phyloP scores from a whole-genome alignment of 2,797 vertebrate species.

The Tokudaia tokunoshimensis region DNA sequence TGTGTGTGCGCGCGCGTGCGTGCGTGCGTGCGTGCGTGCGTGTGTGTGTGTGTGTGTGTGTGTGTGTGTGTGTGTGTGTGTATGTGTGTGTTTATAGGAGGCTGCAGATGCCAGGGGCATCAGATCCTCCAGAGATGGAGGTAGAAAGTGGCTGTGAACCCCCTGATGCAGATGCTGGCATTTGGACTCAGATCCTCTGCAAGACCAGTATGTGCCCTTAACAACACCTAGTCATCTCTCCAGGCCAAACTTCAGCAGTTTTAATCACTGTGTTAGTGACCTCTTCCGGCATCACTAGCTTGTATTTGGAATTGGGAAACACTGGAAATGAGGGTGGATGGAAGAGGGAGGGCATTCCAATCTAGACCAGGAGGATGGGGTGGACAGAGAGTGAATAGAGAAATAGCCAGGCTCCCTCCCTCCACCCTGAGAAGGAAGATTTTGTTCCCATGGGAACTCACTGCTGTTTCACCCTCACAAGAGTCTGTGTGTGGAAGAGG shows the following conservation, averaged over 20 bases:
- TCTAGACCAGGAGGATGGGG: neutral
- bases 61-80: neutral
- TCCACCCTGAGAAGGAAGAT: neutral
- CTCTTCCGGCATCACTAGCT: neutral
- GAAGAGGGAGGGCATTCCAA: neutral
- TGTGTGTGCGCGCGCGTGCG: neutral
- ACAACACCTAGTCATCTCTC: neutral
- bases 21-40: neutral
- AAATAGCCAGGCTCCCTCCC: neutral
- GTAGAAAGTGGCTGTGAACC: neutral
- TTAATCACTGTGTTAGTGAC: neutral
- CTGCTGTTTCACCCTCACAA: neutral
- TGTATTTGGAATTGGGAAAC: neutral
- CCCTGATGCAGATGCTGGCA: neutral
- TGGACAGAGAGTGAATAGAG: neutral
- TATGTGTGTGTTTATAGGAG: neutral
- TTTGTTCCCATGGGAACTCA: neutral
- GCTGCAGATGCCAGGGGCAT: neutral
- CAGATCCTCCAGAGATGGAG: neutral
- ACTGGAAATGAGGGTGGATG: neutral
- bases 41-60: neutral
- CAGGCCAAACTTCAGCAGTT: neutral
- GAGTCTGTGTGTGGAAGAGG: neutral
- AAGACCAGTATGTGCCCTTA: neutral
- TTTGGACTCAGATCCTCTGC: neutral